These are phyloP conservation scores for Tuta absoluta DNA, from an alignment of 2,888 invertebrate species.

Conservation along the genomic window DNA sequence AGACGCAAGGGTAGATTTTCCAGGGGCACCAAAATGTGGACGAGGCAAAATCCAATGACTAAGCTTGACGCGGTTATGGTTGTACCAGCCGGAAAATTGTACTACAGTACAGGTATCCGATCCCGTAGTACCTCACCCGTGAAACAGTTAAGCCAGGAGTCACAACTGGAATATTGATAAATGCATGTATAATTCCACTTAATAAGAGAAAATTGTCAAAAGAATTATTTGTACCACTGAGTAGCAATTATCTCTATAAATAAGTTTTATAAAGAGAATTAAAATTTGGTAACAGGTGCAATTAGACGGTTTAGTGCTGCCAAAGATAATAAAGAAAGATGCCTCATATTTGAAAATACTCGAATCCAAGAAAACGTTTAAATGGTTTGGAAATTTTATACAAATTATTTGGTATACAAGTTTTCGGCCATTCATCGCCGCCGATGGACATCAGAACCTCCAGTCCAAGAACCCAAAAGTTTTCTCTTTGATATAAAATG, in stretches of 20 bases:
- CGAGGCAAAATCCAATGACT: constrained; percentile 6
- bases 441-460: constrained; percentile 15
- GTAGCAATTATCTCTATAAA: too few species aligned
- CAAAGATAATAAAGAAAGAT: too few species aligned
- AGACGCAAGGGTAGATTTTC: background rate
- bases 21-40: background rate
- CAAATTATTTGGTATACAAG: constrained; percentile 16
- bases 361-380: background rate
- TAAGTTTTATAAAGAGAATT: too few species aligned
- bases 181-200: constrained; percentile 7
- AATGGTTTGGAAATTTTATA: background rate
- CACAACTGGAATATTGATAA: constrained; percentile 4
- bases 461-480: constrained; percentile 35
- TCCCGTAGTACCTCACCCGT: constrained; percentile 22
- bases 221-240: background rate
- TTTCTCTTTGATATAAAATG: constrained; percentile 42
- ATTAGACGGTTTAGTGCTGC: too few species aligned
- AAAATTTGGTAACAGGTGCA: too few species aligned
- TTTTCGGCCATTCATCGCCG: constrained; percentile 15
- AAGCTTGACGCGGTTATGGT: constrained; percentile 18
- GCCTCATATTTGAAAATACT: background rate
- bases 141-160: constrained; percentile 11
- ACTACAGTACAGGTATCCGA: constrained; percentile 31
- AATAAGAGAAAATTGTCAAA: background rate
- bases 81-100: constrained; percentile 37